phyloP scores from a whole-genome alignment of 2,888 invertebrate genomes.

The Ochropleura leucogaster region DNA sequence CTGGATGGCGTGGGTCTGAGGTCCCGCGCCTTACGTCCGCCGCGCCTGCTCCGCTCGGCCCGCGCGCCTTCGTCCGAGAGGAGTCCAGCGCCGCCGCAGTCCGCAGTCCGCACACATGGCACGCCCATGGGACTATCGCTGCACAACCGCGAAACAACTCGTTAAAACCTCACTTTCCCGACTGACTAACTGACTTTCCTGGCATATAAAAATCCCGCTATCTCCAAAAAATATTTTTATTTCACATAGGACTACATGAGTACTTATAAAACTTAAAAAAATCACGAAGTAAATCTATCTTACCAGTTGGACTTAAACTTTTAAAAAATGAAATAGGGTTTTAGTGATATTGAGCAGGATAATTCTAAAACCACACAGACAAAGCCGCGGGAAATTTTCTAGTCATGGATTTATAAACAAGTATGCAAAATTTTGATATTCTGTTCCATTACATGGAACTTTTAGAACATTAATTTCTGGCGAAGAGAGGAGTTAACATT shows the following conservation, averaged over 20 bases:
- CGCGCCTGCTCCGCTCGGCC: conserved; percentile 55
- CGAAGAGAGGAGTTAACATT: conserved; percentile 38
- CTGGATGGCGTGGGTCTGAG: conserved; percentile 99
- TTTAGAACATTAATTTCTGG: conserved; percentile 38
- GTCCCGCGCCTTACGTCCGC: conserved; percentile 46
- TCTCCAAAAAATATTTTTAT: no score
- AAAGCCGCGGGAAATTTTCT: not conserved
- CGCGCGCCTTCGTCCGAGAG: conserved; percentile 51
- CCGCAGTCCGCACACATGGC: conserved; percentile 10
- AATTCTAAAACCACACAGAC: not conserved
- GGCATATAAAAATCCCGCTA: no score
- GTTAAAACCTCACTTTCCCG: conserved; percentile 46
- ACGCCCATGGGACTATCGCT: conserved; percentile 26
- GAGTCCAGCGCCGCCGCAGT: not conserved
- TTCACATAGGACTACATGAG: no score
- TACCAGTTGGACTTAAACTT: not conserved
- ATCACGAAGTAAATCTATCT: not conserved
- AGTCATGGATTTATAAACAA: conserved; percentile 9
- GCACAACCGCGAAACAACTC: conserved; percentile 45
- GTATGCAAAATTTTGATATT: conserved; percentile 44
- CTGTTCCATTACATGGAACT: conserved; percentile 25
- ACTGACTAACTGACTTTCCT: no score
- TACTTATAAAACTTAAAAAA: no score
- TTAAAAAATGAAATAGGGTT: not conserved
- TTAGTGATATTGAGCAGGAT: not conserved